These are phyloP conservation scores for Pachypeltis micranthus DNA, from an alignment of 1,140 invertebrate genomes.

Conservation along the genomic window DNA sequence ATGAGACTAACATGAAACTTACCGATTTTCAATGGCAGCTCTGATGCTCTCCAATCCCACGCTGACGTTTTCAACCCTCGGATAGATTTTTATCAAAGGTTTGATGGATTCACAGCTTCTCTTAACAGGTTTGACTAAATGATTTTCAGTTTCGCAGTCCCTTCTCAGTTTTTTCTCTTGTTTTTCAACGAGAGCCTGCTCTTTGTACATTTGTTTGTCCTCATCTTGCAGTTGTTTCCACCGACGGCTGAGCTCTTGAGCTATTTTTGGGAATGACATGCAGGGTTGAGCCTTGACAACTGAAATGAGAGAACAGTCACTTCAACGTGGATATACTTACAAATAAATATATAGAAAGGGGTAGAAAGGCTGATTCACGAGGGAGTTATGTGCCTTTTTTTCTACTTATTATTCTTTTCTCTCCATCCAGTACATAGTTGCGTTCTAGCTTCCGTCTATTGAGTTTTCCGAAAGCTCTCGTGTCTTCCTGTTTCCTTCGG, in stretches of 20 bases:
- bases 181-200: slow-evolving; percentile 27
- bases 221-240: slow-evolving; percentile 37
- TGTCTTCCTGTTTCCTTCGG: too few species aligned
- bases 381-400: too few species aligned
- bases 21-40: slow-evolving; percentile 5
- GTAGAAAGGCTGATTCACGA: too few species aligned
- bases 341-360: too few species aligned
- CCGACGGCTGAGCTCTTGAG: slow-evolving; percentile 31
- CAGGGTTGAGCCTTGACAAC: slow-evolving; percentile 33
- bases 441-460: too few species aligned
- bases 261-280: slow-evolving; percentile 34
- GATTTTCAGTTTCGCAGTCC: too few species aligned
- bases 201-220: slow-evolving; percentile 37
- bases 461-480: too few species aligned
- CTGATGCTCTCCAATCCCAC: background rate
- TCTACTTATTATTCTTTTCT: too few species aligned
- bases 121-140: too few species aligned
- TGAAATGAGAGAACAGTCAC: slow-evolving; percentile 21
- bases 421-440: too few species aligned
- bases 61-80: slow-evolving; percentile 13
- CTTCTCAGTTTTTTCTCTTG: slow-evolving; percentile 22
- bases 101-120: too few species aligned
- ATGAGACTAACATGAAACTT: background rate
- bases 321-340: too few species aligned
- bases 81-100: slow-evolving; percentile 12